A percentile compares a stretch with the other conserved stretches of the same genome.
phyloP scores from a whole-genome alignment of 2,113 vertebrate species.

The Zingel zingel region DNA sequence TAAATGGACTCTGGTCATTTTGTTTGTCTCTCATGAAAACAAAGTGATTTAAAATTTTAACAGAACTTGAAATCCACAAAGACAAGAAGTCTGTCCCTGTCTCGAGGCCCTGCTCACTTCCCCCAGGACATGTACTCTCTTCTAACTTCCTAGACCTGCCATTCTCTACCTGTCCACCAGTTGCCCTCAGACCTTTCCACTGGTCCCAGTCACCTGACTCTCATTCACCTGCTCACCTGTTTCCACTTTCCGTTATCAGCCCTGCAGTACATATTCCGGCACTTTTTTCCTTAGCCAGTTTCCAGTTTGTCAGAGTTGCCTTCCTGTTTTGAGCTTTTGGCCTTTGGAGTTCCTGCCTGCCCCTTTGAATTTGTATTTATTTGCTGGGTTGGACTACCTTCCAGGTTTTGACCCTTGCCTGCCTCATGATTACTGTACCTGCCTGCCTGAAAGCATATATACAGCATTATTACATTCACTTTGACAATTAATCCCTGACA shows the following conservation, averaged over 20 bases:
- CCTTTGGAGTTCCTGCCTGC: not conserved
- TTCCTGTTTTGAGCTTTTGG: not conserved
- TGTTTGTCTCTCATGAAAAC: not conserved
- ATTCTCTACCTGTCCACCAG: conserved; percentile 5
- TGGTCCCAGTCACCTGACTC: not conserved
- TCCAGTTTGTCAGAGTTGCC: not conserved
- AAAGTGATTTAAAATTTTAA: not conserved
- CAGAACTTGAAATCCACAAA: not conserved
- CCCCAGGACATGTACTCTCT: not conserved
- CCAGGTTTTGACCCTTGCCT: not conserved
- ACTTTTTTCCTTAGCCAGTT: not conserved
- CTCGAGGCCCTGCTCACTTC: not conserved
- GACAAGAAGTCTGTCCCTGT: not conserved
- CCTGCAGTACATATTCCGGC: not conserved
- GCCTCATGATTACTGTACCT: not conserved
- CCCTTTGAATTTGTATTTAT: not conserved
- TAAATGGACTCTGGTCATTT: conserved; percentile 9
- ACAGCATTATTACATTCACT: not conserved
- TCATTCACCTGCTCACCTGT: not conserved
- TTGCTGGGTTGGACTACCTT: not conserved
- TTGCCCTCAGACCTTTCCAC: not conserved
- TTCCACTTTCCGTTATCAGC: not conserved
- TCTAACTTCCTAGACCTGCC: not conserved
- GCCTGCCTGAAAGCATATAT: not conserved
- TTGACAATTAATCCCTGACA: not conserved